phyloP scores from a whole-genome alignment of 2,113 vertebrate species.

The Oxygymnocypris stewartii region DNA sequence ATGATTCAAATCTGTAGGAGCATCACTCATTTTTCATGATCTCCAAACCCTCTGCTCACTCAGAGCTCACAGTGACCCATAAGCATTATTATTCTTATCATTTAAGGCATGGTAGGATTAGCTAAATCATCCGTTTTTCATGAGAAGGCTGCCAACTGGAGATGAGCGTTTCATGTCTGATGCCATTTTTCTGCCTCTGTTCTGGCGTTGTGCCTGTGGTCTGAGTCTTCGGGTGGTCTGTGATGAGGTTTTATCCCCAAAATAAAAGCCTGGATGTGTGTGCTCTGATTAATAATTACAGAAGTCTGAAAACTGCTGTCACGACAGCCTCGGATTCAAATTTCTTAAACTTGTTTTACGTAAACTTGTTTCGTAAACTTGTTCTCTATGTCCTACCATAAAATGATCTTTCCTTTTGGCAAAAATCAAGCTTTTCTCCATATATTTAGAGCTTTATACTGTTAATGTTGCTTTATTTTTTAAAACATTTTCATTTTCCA shows the following conservation, averaged over 20 bases:
- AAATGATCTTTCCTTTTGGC: not conserved
- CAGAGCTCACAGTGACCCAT: constrained; percentile 24
- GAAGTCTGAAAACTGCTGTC: not conserved
- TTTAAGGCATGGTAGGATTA: constrained; percentile 43
- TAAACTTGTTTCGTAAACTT: not conserved
- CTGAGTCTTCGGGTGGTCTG: constrained; percentile 26
- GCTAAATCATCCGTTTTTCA: constrained; percentile 23
- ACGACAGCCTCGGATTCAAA: not conserved
- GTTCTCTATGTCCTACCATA: not conserved
- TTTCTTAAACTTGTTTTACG: not conserved
- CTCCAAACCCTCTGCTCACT: not conserved
- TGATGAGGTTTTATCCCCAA: constrained; percentile 28
- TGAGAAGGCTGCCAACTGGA: constrained; percentile 33
- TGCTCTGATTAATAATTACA: constrained; percentile 28
- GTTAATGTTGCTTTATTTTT: not conserved
- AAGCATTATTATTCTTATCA: constrained; percentile 30
- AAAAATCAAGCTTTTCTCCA: not conserved
- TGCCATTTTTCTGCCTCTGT: not conserved
- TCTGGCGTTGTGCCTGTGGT: constrained; percentile 38
- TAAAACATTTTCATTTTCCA: not conserved
- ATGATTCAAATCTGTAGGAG: not conserved
- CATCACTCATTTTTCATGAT: constrained; percentile 6
- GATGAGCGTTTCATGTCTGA: constrained; percentile 32
- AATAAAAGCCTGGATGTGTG: constrained; percentile 16
- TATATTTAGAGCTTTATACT: not conserved